These are phyloP conservation scores for Galerucella calmariensis DNA, from an alignment of 2,888 invertebrate genomes.

Conservation along the genomic window DNA sequence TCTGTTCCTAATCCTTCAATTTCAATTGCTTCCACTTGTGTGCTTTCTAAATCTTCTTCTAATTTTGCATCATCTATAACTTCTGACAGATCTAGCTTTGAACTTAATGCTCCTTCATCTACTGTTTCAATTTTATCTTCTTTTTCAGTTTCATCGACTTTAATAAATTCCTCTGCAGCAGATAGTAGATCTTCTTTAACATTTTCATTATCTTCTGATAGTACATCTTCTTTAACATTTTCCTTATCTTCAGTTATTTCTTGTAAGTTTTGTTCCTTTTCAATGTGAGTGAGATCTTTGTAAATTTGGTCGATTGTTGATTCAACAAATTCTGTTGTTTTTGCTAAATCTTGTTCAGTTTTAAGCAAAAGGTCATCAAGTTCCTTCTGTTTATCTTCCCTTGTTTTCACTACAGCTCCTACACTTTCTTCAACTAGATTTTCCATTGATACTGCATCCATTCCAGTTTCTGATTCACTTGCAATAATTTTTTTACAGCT, in stretches of 20 bases:
- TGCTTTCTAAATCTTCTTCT: conserved; percentile 16
- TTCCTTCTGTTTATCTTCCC: conserved; percentile 17
- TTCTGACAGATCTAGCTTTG: conserved; percentile 2
- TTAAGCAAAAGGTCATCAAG: conserved; percentile 4
- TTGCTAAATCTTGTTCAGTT: conserved; percentile 16
- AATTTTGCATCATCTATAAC: conserved; percentile 7
- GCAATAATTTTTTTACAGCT: neutral
- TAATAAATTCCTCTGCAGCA: neutral
- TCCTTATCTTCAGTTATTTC: neutral
- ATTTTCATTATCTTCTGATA: too few relatives aligned
- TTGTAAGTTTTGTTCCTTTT: conserved; percentile 16
- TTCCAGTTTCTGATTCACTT: neutral
- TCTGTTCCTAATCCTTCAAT: neutral
- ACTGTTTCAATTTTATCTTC: neutral
- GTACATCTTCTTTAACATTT: too few relatives aligned
- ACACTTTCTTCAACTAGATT: conserved; percentile 29
- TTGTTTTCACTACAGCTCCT: conserved; percentile 8
- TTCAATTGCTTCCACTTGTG: neutral
- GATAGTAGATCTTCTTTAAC: neutral
- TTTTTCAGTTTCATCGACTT: neutral
- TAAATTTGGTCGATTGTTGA: conserved; percentile 1
- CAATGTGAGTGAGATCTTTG: conserved; percentile 10
- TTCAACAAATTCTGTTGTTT: conserved; percentile 6
- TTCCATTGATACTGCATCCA: neutral
- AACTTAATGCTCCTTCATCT: neutral